These are phyloP conservation scores for Xiphophorus couchianus DNA, from an alignment of 2,113 vertebrate genomes.

Conservation along the genomic window DNA sequence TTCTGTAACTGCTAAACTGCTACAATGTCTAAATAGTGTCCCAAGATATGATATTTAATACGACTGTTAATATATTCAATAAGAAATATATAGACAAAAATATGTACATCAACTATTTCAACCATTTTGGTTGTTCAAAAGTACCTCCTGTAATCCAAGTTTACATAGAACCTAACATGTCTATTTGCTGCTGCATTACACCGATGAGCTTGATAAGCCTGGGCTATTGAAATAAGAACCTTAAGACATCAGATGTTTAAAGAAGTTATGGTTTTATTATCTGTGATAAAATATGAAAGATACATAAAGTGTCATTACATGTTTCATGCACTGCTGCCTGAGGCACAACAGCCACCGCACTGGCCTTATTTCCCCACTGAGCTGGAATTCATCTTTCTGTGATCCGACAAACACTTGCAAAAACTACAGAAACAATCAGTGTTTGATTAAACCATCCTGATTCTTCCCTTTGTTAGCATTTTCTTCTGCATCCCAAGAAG, in stretches of 20 bases:
- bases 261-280: conserved; percentile 22
- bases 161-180: background rate
- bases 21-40: too few relatives aligned
- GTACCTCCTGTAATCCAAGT: background rate
- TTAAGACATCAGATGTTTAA: conserved; percentile 4
- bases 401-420: conserved; percentile 43
- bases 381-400: conserved; percentile 50
- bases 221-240: conserved; percentile 3
- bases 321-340: conserved; percentile 35
- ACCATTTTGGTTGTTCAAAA: background rate
- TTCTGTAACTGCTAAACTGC: too few relatives aligned
- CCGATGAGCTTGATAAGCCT: background rate
- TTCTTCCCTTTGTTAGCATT: conserved; percentile 38
- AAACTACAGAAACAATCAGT: conserved; percentile 33
- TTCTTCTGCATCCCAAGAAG: conserved; percentile 25
- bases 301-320: conserved; percentile 34
- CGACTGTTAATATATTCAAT: too few relatives aligned
- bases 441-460: conserved; percentile 55
- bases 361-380: conserved; percentile 63
- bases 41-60: too few relatives aligned
- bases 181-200: conserved; percentile 8
- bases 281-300: conserved; percentile 33
- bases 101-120: too few relatives aligned
- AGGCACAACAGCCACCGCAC: conserved; percentile 44
- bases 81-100: too few relatives aligned